Base-by-base conservation (phyloP, 2,113 vertebrate species). In the Tetraodon nigroviridis region DNA sequence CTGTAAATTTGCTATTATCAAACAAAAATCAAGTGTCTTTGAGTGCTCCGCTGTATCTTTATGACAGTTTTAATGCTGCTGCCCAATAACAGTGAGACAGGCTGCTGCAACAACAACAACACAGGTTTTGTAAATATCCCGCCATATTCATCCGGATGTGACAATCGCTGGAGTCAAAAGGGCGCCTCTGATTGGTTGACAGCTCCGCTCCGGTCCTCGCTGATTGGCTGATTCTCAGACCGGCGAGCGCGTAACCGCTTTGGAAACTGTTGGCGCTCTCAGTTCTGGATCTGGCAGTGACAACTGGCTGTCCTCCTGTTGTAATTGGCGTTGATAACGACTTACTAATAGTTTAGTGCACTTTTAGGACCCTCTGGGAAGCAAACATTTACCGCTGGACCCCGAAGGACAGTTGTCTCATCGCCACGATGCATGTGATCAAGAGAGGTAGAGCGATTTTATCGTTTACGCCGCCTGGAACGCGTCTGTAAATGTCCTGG, bases 391-490 rank as follows among this genome's bases (percentile, higher is more conserved):
- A 44, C 16, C 42, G 14, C 18, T 37, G 32, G 17, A 16, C 3
- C 40, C 44, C 21, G 29, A 65, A 61, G 47, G 48, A 19, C 22
- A 7, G 21, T 55, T 4, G 55, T 41, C 16, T n/a, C 49, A 37
- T 27, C 54, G 63, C 58, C 51, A 87, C 69, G 56, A 98, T 96
- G 95, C 93, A 94, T 64, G 95, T 98, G 44, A 89, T 96, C n/a
- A 97, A 97, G 78, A 76, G 95, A 88, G 94, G 95, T 97, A 88
- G 59, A 81, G 70, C 1, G 19, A 4, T 18, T 5, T 54, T 21
- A 2, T 6, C 42, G 17, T 51, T 40, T 0, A 5, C 42, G 2
- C 15, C 69, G 13, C 64, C 2, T 6, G 37, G 20, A 59, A 55
- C 8, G 17, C 44, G n/a, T 16, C 20, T 37, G 32, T 37, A 37